These are phyloP conservation scores for Petrocephalus microphthalmus DNA, from an alignment of 2,113 vertebrate species.

Conservation along the genomic window DNA sequence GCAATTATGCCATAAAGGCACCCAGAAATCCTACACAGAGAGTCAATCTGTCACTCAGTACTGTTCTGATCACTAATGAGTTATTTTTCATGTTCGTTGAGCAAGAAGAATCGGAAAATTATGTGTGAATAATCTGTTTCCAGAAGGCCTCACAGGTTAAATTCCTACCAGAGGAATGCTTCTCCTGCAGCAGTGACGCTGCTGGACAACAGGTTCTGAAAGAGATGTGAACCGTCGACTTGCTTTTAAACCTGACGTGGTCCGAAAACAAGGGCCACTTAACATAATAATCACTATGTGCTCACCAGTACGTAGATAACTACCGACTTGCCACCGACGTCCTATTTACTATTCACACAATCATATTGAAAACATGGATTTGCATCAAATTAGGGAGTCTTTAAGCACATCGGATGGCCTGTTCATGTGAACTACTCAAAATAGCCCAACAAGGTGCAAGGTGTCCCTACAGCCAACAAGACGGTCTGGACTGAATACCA, in stretches of 20 bases:
- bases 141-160: background rate
- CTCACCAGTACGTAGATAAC: background rate
- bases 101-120: background rate
- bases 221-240: background rate
- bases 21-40: background rate
- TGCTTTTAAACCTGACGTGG: background rate
- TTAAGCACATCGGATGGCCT: background rate
- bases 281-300: background rate
- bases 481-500: background rate
- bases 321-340: background rate
- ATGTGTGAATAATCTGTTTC: background rate
- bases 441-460: background rate
- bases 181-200: background rate
- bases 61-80: background rate
- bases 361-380: constrained; percentile 15
- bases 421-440: background rate
- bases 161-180: background rate
- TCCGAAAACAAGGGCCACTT: background rate
- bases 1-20: background rate
- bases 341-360: constrained; percentile 13
- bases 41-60: background rate
- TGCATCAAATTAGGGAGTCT: background rate
- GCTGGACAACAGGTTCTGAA: background rate
- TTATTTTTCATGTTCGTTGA: background rate
- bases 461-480: background rate